Conservation (phyloP, 1,140 invertebrate genomes). For the Pseudomyrmex concolor region DNA sequence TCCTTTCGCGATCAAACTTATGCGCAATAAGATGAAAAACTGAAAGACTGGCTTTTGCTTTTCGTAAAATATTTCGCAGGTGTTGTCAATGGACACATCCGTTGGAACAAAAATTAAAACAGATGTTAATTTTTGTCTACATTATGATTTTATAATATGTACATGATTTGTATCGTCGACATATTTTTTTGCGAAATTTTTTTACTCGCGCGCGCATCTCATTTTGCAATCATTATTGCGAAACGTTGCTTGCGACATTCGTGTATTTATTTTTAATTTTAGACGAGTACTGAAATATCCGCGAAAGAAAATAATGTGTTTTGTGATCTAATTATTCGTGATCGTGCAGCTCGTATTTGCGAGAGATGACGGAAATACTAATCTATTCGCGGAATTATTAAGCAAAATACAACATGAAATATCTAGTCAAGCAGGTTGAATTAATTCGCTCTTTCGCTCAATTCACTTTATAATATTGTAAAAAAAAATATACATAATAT, state of each 20-base stretch:
- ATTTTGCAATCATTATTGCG: constrained; percentile 17
- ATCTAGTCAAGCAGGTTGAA: constrained; percentile 40
- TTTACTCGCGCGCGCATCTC: too few relatives aligned
- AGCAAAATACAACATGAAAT: constrained; percentile 38
- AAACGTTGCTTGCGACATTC: constrained; percentile 1
- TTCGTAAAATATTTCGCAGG: constrained; percentile 12
- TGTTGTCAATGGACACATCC: background rate
- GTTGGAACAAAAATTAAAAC: too few relatives aligned
- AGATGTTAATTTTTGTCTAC: too few relatives aligned
- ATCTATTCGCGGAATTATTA: background rate
- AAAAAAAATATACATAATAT: too few relatives aligned
- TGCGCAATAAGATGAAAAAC: background rate
- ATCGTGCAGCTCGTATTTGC: background rate
- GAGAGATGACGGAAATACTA: constrained; percentile 13
- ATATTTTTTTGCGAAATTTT: too few relatives aligned
- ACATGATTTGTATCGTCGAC: too few relatives aligned
- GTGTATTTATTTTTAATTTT: constrained; percentile 21
- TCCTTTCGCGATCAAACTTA: constrained; percentile 45
- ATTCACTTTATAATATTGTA: background rate
- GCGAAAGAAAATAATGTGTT: background rate
- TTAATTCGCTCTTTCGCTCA: background rate
- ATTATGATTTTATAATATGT: too few relatives aligned
- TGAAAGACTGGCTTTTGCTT: too few relatives aligned
- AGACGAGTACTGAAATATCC: constrained; percentile 12
- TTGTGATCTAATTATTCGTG: constrained; percentile 23